Conservation (phyloP, 1,140 invertebrate genomes). For the Gyrodactylus bullatarudis region DNA sequence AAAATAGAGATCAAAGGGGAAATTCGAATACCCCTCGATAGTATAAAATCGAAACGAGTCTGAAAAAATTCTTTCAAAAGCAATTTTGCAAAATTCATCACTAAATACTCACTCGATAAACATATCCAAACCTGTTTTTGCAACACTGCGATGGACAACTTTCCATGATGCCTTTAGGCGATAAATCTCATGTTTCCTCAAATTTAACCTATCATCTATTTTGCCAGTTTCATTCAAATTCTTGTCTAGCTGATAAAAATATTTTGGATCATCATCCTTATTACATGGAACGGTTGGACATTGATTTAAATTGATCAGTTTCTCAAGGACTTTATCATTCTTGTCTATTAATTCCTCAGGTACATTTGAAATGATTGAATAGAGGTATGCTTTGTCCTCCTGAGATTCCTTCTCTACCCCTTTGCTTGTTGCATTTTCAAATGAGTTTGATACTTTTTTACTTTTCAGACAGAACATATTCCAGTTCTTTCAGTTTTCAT, state of each 20-base stretch:
- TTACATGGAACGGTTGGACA: background rate
- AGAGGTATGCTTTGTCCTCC: too few species aligned
- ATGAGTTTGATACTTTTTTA: too few species aligned
- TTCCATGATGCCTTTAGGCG: background rate
- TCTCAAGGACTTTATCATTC: background rate
- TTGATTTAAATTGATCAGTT: background rate
- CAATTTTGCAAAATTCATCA: too few species aligned
- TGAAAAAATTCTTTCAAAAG: too few species aligned
- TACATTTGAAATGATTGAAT: too few species aligned
- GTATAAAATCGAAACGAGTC: too few species aligned
- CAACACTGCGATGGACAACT: background rate
- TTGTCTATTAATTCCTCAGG: background rate
- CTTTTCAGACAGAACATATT: too few species aligned
- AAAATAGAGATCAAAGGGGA: too few species aligned
- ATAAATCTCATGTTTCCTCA: background rate
- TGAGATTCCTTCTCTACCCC: too few species aligned
- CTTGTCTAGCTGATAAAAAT: background rate
- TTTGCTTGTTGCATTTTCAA: too few species aligned
- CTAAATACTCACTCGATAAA: background rate
- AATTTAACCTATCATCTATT: background rate
- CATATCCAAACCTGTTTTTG: background rate
- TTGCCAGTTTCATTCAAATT: background rate
- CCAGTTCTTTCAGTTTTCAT: too few species aligned
- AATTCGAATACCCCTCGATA: too few species aligned
- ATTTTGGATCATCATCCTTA: background rate